Evolutionary conservation across 2,888 invertebrate genomes (phyloP), one percentile per base, ranked within the genome.

Genomic region (Plusia festucae): DNA sequence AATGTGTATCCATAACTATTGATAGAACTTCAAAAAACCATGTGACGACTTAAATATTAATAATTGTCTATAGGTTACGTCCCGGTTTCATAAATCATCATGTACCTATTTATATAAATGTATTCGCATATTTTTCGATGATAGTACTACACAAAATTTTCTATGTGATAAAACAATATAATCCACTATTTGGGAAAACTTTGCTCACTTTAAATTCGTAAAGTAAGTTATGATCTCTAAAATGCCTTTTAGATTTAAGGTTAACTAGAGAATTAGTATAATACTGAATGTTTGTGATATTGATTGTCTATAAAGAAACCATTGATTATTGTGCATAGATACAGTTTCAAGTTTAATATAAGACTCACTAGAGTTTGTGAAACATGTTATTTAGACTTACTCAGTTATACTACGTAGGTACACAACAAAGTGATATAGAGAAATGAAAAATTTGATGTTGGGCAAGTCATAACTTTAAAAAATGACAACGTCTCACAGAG

Each of bases 181-280:
- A 54, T 52, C 60, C 61, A 53, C 49, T 63, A 51, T 73, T 69
- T 70, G 71, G 61, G 60, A 60, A 77, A 65, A 68, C 60, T 59
- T 79, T 81, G 82, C 77, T 79, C 78, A 83, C 77, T 75, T 73
- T 60, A 73, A 72, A 79, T 78, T 74, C 73, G 62, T 71, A 60
- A 64, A 62, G 51, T 74, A 81, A 82, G 82, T 79, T 83, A 88
- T 92, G 93, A 93, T 93, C 93, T 93, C 93, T 86, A 78, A 85
- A 88, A 89, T 89, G 92, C 91, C 91, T 93, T 92, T 86, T 91
- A 90, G 85, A 82, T 78, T 76, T 88, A 89, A 87, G 87, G 72
- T 78, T 79, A 68, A 84, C 73, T 82, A 82, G 81, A 83, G 79
- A 79, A 79, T 70, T 88, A 87, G 83, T 79, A 72, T 88, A 84